Evolutionary conservation across 2,797 vertebrate genomes (phyloP).

Genomic region (Gobionotothen gibberifrons): DNA sequence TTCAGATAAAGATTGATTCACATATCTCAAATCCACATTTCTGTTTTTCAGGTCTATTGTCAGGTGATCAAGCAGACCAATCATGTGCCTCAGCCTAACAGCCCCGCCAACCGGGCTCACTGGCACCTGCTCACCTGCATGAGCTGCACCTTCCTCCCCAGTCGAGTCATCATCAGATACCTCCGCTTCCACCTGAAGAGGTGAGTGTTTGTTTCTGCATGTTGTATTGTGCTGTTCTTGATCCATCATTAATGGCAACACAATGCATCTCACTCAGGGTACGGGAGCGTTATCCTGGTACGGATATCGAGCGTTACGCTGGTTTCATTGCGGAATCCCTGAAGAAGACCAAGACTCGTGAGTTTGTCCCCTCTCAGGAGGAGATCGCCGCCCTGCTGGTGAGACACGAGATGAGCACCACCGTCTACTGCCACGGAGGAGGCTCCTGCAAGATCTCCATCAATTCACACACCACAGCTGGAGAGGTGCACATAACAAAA

Average conservation of each 20-base stretch:
- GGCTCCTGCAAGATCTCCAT: constrained; percentile 97
- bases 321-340: constrained; percentile 91
- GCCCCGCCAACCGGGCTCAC: constrained; percentile 89
- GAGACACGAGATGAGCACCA: constrained; percentile 93
- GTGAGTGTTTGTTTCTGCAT: constrained; percentile 65
- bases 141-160: constrained; percentile 94
- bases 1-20: not conserved
- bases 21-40: not conserved
- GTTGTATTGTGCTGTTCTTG: not conserved
- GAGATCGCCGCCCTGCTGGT: constrained; percentile 93
- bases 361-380: constrained; percentile 94
- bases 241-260: not conserved
- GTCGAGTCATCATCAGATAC: constrained; percentile 92
- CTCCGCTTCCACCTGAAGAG: constrained; percentile 94
- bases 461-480: constrained; percentile 94
- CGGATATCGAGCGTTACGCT: constrained; percentile 91
- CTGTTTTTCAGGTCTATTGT: constrained; percentile 86
- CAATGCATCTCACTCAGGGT: constrained; percentile 78
- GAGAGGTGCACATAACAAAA: constrained; percentile 84
- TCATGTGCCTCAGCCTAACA: constrained; percentile 92
- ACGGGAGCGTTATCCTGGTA: constrained; percentile 88
- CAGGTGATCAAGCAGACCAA: constrained; percentile 97
- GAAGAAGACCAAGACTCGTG: constrained; percentile 92
- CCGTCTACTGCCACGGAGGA: constrained; percentile 94
- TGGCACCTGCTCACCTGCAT: constrained; percentile 95